Evolutionary conservation across 2,113 vertebrate species (phyloP), one percentile per base, ranked within the genome.

Genomic region (Aspiorhynchus laticeps): DNA sequence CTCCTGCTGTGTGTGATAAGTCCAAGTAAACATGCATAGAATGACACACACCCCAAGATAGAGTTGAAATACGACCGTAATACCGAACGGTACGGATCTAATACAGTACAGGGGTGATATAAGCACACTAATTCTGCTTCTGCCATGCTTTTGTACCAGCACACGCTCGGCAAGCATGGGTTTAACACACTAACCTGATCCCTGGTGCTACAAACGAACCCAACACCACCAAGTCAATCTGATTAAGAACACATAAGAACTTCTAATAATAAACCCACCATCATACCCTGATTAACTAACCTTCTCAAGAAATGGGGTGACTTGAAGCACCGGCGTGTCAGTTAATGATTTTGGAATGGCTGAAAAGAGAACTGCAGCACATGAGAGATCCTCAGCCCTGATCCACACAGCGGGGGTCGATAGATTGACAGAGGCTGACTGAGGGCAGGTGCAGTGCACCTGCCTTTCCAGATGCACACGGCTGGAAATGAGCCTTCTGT

Each of bases 1-100:
- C 86, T 84, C 80, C 89, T 88, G 69, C 88, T 88, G 87, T 77
- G 86, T 48, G 15, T 71, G 75, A 84, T 90, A 78, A 85, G 75
- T 56, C 1, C 38, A 89, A 88, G 87, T 92, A 91, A 89, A 93
- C 88, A 91, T 92, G 92, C 90, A 91, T 85, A 90, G 88, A 90
- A 69, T 31, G 8, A 85, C 24, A 26, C 14, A 41, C 67, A 86
- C 28, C 79, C 71, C 61, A 51, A 38, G 48, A 80, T 81, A 86
- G 74, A 87, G 84, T 80, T 84, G 83, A 82, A 67, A 69, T 85
- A 83, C 76, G 75, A 77, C 87, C 78, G 74, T 77, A 86, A 87
- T 80, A 90, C 79, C 38, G 74, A 85, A 90, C 38, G 46, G 51
- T 71, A 71, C 56, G 48, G 43, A 87, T 75, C 79, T 67, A 82